Base-by-base conservation (phyloP, 2,888 invertebrate species). In the Ennomos quercinarius region DNA sequence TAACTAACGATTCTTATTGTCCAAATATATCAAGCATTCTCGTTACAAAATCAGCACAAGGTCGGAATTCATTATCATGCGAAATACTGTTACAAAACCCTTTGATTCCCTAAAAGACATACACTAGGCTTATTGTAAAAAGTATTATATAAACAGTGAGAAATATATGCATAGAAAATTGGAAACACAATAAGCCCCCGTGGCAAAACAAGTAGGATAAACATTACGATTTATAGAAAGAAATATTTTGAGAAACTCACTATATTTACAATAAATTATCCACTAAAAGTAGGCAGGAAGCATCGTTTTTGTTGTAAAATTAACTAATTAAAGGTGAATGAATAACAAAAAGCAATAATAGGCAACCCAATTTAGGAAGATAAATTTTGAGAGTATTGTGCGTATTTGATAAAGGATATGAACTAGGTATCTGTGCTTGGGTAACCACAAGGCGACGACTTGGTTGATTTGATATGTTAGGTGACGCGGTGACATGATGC, bases 391-490 rank as follows among this genome's bases (percentile, higher is more conserved):
- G 9, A 47, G 61, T 61, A 55, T 86, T 88, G 87, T 88, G 87
- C 87, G 89, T 80, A 77, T 81, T 73, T 68, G 59, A 73, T 71
- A 74, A 64, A 72, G 9, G 73, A 63, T 70, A 56, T 67, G 67
- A 72, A 70, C 57, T 71, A 68, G 62, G 62, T 64, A 68, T 57
- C 46, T 70, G 70, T 66, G 63, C 71, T 64, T 70, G 71, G 78
- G 75, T 77, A 80, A 77, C 76, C 74, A 76, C 77, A 62, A 63
- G 64, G 50, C 63, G 60, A 74, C 74, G 76, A 78, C 70, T 78
- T 76, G 72, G 72, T 81, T 89, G 90, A 91, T 89, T 81, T 89
- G 90, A 91, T 89, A 90, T 91, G 89, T 90, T 76, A 62, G 71
- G 74, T 74, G 70, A 77, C 71, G 64, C 65, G 76, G 86, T 87